These are phyloP conservation scores for Maconellicoccus hirsutus DNA, from an alignment of 1,140 invertebrate species.

Conservation along the genomic window DNA sequence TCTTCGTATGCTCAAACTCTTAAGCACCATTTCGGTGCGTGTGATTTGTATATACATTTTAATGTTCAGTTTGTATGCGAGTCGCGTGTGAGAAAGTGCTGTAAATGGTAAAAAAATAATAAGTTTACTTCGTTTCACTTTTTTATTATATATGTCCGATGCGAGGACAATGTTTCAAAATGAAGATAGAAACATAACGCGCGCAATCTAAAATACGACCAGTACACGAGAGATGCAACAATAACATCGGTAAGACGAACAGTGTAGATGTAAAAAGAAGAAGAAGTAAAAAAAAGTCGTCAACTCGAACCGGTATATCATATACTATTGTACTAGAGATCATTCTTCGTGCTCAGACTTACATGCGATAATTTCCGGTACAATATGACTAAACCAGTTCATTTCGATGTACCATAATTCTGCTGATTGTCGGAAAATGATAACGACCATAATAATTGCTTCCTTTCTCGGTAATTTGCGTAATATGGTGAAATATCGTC, in stretches of 20 bases:
- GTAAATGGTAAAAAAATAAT: conserved; percentile 5
- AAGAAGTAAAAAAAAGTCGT: background rate
- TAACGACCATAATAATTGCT: conserved; percentile 4
- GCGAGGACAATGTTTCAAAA: background rate
- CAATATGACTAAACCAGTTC: conserved; percentile 8
- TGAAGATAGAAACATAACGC: background rate
- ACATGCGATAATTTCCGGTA: conserved; percentile 2
- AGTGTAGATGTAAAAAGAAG: too few relatives aligned
- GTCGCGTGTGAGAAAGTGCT: conserved; percentile 7
- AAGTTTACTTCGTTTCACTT: background rate
- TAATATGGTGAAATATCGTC: background rate
- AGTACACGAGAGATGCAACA: too few relatives aligned
- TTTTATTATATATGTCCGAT: background rate
- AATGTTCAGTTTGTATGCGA: conserved; percentile 3
- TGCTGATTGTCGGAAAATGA: background rate
- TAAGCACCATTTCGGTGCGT: too few relatives aligned
- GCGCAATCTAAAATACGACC: background rate
- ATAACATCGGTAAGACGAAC: too few relatives aligned
- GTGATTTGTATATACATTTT: background rate
- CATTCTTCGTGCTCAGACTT: background rate
- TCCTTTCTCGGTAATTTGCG: background rate
- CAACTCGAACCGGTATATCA: background rate
- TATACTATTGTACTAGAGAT: too few relatives aligned
- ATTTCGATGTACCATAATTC: conserved; percentile 4
- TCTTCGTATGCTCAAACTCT: too few relatives aligned